Evolutionary conservation across 2,888 invertebrate genomes (phyloP).

Genomic region (Oxyscelio sp.): DNA sequence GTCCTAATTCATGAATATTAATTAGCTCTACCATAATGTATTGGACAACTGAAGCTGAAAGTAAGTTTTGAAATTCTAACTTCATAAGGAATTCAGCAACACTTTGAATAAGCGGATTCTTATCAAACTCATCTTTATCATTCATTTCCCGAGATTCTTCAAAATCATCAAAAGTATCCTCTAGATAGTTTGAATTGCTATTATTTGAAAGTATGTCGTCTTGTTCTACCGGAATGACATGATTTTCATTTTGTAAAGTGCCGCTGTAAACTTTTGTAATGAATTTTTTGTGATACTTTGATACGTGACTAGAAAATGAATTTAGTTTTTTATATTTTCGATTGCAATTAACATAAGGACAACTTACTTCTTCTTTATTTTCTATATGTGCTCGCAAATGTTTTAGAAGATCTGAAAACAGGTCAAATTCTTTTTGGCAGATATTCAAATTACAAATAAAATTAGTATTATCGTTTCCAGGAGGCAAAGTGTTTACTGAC

Average conservation of each 20-base stretch:
- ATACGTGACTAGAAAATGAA: slow-evolving; percentile 20
- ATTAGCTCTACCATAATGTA: neutral
- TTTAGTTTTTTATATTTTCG: slow-evolving; percentile 11
- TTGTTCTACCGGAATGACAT: too few relatives aligned
- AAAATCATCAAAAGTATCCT: too few relatives aligned
- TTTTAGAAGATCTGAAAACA: too few relatives aligned
- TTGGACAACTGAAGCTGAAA: slow-evolving; percentile 7
- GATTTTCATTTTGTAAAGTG: too few relatives aligned
- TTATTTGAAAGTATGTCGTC: too few relatives aligned
- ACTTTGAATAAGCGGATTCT: too few relatives aligned
- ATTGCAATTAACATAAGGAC: neutral
- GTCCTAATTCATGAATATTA: slow-evolving; percentile 21
- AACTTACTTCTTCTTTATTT: neutral
- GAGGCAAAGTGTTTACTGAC: slow-evolving; percentile 6
- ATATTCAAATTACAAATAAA: neutral
- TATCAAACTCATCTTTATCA: too few relatives aligned
- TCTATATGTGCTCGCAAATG: slow-evolving; percentile 3
- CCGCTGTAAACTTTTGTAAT: neutral
- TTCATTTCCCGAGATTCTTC: too few relatives aligned
- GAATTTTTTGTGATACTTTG: neutral
- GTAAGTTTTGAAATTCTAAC: slow-evolving; percentile 24
- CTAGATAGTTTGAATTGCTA: too few relatives aligned
- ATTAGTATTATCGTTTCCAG: slow-evolving; percentile 7
- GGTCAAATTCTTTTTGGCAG: neutral
- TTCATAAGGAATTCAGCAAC: slow-evolving; percentile 25